Evolutionary conservation across 2,797 vertebrate genomes (phyloP).

Genomic region (Glyptemys insculpta): DNA sequence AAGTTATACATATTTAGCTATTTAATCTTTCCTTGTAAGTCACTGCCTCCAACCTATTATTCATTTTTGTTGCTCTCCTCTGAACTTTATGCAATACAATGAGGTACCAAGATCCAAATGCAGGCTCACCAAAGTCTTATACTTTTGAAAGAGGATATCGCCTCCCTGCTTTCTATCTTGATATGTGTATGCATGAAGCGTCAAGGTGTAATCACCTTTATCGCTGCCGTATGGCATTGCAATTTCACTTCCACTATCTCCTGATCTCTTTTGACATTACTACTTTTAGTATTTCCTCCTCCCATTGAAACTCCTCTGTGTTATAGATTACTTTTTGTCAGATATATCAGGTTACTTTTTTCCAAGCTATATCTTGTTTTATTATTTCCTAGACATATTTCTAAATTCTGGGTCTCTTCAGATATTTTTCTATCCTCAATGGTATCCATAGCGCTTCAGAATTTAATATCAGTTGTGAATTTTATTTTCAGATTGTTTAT

Average conservation of each 20-base stretch:
- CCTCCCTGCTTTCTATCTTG: too few relatives aligned
- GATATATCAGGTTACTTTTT: neutral
- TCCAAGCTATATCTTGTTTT: neutral
- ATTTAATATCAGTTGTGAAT: neutral
- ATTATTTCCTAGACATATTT: neutral
- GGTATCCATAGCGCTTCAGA: neutral
- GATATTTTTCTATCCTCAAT: neutral
- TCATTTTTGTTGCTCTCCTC: slow-evolving; percentile 33
- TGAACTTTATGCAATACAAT: slow-evolving; percentile 42
- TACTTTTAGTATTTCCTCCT: neutral
- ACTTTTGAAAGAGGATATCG: too few relatives aligned
- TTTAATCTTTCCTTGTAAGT: too few relatives aligned
- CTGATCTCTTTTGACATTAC: neutral
- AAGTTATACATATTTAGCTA: too few relatives aligned
- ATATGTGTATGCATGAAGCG: neutral
- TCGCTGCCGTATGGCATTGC: neutral
- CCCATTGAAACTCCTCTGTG: neutral
- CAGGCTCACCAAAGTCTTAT: neutral
- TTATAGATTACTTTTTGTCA: neutral
- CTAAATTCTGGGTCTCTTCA: neutral
- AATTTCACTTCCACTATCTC: neutral
- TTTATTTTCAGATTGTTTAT: neutral
- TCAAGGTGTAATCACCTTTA: neutral
- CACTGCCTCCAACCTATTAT: slow-evolving; percentile 7
- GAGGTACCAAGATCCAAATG: neutral